Conservation (phyloP, 2,888 invertebrate genomes). For the Drosophila formosana region DNA sequence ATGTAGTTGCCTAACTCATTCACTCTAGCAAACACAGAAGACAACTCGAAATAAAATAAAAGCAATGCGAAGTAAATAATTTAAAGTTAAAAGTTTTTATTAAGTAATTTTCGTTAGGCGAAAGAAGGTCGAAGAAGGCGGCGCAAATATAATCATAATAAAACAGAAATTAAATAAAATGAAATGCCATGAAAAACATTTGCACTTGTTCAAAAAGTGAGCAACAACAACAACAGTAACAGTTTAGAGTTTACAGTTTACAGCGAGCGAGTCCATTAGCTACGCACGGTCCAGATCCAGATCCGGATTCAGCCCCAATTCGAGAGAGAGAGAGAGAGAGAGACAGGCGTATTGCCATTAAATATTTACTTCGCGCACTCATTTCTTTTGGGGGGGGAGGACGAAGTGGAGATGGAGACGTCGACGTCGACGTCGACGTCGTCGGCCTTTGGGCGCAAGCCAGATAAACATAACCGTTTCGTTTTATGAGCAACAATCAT, state of each 20-base stretch:
- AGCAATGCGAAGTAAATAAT: slow-evolving; percentile 20
- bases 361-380: slow-evolving; percentile 75
- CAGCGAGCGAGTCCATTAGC: slow-evolving; percentile 63
- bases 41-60: not conserved
- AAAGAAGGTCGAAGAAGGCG: not conserved
- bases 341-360: slow-evolving; percentile 55
- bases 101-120: slow-evolving; percentile 43
- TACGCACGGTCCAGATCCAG: slow-evolving; percentile 33
- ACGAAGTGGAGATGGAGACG: not conserved
- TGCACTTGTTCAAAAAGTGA: slow-evolving; percentile 75
- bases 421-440: slow-evolving; percentile 6
- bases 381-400: slow-evolving; percentile 58
- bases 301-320: not conserved
- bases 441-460: slow-evolving; percentile 65
- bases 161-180: slow-evolving; percentile 78
- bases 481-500: slow-evolving; percentile 84
- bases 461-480: slow-evolving; percentile 84
- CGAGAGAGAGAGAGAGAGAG: not conserved
- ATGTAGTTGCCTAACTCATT: no score
- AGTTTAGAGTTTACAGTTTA: slow-evolving; percentile 56
- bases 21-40: not conserved
- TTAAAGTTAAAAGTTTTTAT: slow-evolving; percentile 33
- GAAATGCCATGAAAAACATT: slow-evolving; percentile 74
- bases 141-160: slow-evolving; percentile 76
- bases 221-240: slow-evolving; percentile 46